phyloP scores from a whole-genome alignment of 2,888 invertebrate genomes.

The Sialis lutaria region DNA sequence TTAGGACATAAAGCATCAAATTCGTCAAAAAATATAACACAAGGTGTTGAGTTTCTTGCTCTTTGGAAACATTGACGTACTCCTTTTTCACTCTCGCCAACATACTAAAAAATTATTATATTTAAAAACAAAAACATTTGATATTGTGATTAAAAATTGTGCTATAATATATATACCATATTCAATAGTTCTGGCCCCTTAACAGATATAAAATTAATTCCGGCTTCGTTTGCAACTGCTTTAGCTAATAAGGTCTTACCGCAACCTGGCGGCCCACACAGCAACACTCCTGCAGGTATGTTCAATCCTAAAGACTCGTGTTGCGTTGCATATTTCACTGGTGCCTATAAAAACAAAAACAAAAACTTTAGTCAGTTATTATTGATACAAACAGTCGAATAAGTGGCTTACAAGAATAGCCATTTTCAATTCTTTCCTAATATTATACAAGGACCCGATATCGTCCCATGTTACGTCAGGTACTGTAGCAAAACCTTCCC shows the following conservation, averaged over 20 bases:
- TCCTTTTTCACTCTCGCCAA: constrained; percentile 95
- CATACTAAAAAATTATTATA: constrained; percentile 45
- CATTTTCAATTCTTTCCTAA: constrained; percentile 77
- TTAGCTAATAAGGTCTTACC: constrained; percentile 95
- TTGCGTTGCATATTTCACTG: constrained; percentile 72
- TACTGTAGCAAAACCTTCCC: constrained; percentile 95
- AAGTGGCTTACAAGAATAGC: constrained; percentile 53
- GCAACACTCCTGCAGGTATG: constrained; percentile 73
- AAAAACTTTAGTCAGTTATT: background rate
- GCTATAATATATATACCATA: constrained; percentile 46
- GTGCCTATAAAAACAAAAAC: constrained; percentile 39
- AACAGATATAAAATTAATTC: constrained; percentile 96
- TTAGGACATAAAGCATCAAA: constrained; percentile 90
- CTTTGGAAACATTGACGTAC: constrained; percentile 91
- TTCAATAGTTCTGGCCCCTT: constrained; percentile 96
- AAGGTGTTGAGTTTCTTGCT: constrained; percentile 88
- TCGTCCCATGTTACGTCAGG: constrained; percentile 96
- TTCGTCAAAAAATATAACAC: constrained; percentile 98
- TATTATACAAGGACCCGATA: constrained; percentile 76
- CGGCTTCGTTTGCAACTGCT: constrained; percentile 96
- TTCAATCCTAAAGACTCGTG: constrained; percentile 62
- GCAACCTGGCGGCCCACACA: constrained; percentile 95
- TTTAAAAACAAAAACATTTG: constrained; percentile 3
- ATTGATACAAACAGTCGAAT: background rate
- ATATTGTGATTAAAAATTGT: constrained; percentile 1